Base-by-base conservation (phyloP, 2,113 vertebrate species). In the Lophotis ruficrista region DNA sequence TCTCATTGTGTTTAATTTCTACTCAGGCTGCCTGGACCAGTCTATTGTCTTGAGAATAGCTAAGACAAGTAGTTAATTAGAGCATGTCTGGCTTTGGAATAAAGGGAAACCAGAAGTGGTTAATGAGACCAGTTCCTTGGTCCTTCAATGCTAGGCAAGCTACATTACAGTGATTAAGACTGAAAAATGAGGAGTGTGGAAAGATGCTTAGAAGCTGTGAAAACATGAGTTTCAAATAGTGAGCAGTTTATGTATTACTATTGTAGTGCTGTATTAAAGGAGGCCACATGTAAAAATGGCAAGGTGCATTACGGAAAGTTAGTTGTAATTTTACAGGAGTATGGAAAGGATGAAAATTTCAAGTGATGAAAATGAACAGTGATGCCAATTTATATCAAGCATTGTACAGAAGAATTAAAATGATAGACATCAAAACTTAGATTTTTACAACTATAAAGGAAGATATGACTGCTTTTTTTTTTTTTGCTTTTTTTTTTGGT, bases 31-130 rank as follows among this genome's bases (percentile, higher is more conserved):
- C 94, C 43, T 73, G 89, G 84, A 91, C 93, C 94, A 83, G 64
- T 87, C 53, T 73, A 41, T 89, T 79, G 73, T 68, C 92, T 95
- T 69, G 92, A 91, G 96, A 97, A 88, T 79, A 88, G 50, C 45
- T 97, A 83, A 94, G 78, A 95, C 31, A 94, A 78, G 80, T 79
- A 88, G 86, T 98, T 96, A 97, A 98, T 97, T 92, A 92, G 79
- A 96, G 20, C 45, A 65, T 21, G 37, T 31, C 64, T 88, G 87
- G 94, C 90, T 89, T 50, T 56, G 57, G 53, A 18, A 38, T 54
- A 45, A 83, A 89, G 28, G 43, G 51, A 65, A 95, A 57, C 17
- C 23, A 90, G 83, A 83, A 82, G 20, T 89, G 31, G 43, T 81
- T 89, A 95, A 91, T 82, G 71, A 96, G 83, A 91, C n/a, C 25